Conservation (phyloP, 2,113 vertebrate species). For the Archocentrus centrarchus region DNA sequence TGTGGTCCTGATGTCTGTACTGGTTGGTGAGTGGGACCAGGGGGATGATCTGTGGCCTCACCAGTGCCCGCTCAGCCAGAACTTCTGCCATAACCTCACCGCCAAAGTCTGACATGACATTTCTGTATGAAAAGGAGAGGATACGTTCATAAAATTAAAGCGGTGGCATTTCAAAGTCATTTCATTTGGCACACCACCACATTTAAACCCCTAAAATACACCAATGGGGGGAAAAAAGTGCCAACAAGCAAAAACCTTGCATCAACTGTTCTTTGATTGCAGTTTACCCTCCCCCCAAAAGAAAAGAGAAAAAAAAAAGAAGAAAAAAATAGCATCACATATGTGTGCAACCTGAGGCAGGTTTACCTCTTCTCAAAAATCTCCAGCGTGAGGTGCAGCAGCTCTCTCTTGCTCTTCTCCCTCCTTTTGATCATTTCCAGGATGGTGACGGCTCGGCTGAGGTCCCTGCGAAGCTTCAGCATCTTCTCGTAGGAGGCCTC, state of each 20-base stretch:
- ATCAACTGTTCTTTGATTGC: no score
- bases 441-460: constrained; percentile 97
- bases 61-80: constrained; percentile 91
- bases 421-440: constrained; percentile 98
- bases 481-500: constrained; percentile 99
- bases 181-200: background rate
- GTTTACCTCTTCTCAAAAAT: constrained; percentile 96
- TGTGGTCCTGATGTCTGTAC: constrained; percentile 92
- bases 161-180: background rate
- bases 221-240: background rate
- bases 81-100: constrained; percentile 97
- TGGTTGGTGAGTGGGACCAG: constrained; percentile 92
- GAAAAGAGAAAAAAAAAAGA: no score
- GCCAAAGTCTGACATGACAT: constrained; percentile 92
- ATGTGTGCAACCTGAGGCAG: background rate
- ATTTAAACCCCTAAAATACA: background rate
- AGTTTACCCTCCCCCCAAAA: no score
- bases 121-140: constrained; percentile 74
- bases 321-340: no score
- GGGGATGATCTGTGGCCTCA: constrained; percentile 94
- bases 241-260: background rate
- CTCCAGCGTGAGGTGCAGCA: constrained; percentile 98
- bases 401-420: constrained; percentile 97
- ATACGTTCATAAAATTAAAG: background rate
- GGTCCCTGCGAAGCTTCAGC: constrained; percentile 95